Conservation (phyloP, 92 coral and sea anemone species). For the Parazoanthus swiftii region DNA sequence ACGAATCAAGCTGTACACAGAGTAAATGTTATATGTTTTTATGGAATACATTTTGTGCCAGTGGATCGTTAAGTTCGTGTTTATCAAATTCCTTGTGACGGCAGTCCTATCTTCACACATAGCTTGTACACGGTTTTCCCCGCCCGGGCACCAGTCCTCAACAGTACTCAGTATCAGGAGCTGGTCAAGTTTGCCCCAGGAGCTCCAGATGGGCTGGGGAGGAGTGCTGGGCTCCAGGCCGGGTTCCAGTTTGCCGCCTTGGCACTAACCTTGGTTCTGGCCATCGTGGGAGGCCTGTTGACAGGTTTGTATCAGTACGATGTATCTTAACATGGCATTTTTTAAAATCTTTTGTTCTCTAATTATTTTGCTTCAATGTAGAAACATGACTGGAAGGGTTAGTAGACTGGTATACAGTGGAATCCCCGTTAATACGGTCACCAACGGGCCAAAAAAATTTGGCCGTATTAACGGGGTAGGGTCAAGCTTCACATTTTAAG, state of each 20-base stretch:
- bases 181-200: constrained; percentile 60
- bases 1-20: too few species aligned
- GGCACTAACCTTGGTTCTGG: constrained; percentile 67
- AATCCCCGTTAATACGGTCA: too few species aligned
- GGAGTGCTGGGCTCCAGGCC: constrained; percentile 78
- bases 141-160: constrained; percentile 83
- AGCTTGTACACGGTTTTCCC: constrained; percentile 88
- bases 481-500: too few species aligned
- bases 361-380: not conserved
- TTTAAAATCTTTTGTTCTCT: not conserved
- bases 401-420: too few species aligned
- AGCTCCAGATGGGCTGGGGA: constrained; percentile 76
- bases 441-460: too few species aligned
- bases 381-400: not conserved
- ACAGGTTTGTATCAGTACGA: constrained; percentile 63
- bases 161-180: constrained; percentile 79
- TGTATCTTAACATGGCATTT: not conserved
- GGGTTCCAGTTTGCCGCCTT: constrained; percentile 89
- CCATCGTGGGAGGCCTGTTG: constrained; percentile 69
- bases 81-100: not conserved
- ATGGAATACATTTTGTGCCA: too few species aligned
- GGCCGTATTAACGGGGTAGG: too few species aligned
- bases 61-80: too few species aligned
- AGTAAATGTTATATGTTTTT: too few species aligned
- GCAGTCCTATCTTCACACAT: not conserved